Conservation (phyloP, 1,140 invertebrate genomes). For the Steinernema feltiae region DNA sequence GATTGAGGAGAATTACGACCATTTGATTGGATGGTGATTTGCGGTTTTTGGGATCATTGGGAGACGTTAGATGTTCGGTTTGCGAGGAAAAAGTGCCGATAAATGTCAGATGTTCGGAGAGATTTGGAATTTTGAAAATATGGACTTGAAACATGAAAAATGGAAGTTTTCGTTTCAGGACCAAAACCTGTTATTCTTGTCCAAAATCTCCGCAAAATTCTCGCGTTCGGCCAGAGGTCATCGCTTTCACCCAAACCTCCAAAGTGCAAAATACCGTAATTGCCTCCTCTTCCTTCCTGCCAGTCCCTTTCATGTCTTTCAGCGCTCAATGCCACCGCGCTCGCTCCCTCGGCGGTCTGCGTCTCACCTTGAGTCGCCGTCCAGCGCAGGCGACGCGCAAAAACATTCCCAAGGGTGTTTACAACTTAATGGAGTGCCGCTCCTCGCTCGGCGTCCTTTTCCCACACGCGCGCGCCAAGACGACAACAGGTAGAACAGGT, state of each 20-base stretch:
- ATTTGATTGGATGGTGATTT: no score
- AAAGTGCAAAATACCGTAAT: background rate
- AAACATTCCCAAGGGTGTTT: slow-evolving; percentile 5
- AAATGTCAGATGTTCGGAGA: no score
- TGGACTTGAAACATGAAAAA: background rate
- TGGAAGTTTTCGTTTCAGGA: no score
- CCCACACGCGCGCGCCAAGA: background rate
- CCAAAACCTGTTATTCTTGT: background rate
- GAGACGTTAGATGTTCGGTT: no score
- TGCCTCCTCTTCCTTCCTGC: background rate
- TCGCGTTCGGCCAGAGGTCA: no score
- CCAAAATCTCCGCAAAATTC: no score
- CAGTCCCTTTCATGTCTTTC: background rate
- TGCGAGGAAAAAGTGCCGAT: no score
- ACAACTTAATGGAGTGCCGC: slow-evolving; percentile 7
- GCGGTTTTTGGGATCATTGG: no score
- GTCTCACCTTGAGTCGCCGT: background rate
- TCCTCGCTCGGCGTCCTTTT: background rate
- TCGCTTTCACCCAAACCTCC: no score
- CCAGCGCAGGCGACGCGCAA: background rate
- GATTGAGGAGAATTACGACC: no score
- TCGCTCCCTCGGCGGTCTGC: background rate
- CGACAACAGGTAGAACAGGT: background rate
- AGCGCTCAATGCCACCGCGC: background rate
- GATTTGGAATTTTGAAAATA: no score